A percentile compares a stretch with the other conserved stretches of the same genome.
These are phyloP conservation scores for Ophiodon elongatus DNA, from an alignment of 2,113 vertebrate genomes.

Conservation along the genomic window DNA sequence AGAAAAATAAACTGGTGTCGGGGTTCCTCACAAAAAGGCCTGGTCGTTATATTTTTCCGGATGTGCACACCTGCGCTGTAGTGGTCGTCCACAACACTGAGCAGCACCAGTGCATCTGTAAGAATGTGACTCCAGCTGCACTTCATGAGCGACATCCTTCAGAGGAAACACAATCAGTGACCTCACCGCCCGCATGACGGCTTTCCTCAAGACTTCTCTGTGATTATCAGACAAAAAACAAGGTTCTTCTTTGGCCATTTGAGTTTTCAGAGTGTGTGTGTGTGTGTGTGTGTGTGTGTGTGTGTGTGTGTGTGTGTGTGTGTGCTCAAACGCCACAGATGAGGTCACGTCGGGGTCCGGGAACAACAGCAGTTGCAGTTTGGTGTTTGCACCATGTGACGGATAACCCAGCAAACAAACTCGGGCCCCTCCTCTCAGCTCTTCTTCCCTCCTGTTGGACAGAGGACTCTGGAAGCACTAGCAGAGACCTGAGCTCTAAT, in stretches of 20 bases:
- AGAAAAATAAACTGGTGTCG: background rate
- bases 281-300: too few relatives aligned
- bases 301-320: too few relatives aligned
- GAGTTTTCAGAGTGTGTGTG: background rate
- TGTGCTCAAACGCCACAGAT: slow-evolving; percentile 20
- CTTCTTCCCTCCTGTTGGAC: background rate
- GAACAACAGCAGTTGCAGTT: slow-evolving; percentile 16
- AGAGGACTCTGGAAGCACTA: too few relatives aligned
- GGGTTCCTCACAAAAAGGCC: background rate
- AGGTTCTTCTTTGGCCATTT: background rate
- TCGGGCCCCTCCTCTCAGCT: background rate
- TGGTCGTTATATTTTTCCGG: background rate
- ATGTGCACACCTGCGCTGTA: background rate
- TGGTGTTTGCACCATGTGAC: slow-evolving; percentile 49
- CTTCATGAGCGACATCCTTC: background rate
- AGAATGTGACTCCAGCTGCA: background rate
- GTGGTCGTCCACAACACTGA: background rate
- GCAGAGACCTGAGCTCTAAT: too few relatives aligned
- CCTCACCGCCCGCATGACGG: background rate
- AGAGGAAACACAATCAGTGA: background rate
- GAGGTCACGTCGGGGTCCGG: slow-evolving; percentile 36
- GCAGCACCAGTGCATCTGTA: background rate
- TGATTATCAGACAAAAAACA: background rate
- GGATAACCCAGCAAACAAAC: slow-evolving; percentile 36
- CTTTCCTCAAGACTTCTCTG: background rate